phyloP scores from a whole-genome alignment of 2,113 vertebrate species.

The Hippotragus niger region DNA sequence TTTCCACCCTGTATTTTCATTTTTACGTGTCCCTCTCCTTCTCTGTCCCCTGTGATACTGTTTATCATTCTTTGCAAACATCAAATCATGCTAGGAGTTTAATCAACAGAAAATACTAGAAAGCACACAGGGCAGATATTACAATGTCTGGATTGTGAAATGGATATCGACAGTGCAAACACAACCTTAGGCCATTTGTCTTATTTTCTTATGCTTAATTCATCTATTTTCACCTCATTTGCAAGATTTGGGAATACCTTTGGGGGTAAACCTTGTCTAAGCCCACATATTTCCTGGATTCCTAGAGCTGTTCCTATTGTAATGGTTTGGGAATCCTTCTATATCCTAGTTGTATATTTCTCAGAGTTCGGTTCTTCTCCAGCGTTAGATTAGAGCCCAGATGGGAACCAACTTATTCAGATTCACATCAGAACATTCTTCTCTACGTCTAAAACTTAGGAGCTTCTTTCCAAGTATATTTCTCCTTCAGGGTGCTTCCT shows the following conservation, averaged over 20 bases:
- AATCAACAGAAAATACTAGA: conserved; percentile 6
- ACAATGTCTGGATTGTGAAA: not conserved
- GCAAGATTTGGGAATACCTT: not conserved
- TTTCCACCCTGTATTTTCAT: not conserved
- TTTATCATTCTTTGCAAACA: not conserved
- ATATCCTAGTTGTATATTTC: not conserved
- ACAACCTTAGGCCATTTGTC: not conserved
- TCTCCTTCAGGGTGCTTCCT: not conserved
- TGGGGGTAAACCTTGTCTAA: not conserved
- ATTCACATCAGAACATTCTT: not conserved
- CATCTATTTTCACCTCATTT: not conserved
- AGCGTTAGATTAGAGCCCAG: not conserved
- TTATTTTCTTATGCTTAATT: conserved; percentile 10
- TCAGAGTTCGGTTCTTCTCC: not conserved
- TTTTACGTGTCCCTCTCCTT: not conserved
- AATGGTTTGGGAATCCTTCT: not conserved
- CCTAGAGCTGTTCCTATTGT: not conserved
- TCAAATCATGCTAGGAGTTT: not conserved
- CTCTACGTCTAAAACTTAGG: not conserved
- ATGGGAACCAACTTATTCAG: not conserved
- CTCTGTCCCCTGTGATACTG: not conserved
- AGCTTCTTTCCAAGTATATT: not conserved
- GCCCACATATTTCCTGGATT: not conserved
- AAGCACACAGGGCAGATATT: not conserved
- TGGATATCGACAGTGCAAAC: not conserved